Conservation (phyloP, 1,140 invertebrate species). For the Brachystomella parvula region DNA sequence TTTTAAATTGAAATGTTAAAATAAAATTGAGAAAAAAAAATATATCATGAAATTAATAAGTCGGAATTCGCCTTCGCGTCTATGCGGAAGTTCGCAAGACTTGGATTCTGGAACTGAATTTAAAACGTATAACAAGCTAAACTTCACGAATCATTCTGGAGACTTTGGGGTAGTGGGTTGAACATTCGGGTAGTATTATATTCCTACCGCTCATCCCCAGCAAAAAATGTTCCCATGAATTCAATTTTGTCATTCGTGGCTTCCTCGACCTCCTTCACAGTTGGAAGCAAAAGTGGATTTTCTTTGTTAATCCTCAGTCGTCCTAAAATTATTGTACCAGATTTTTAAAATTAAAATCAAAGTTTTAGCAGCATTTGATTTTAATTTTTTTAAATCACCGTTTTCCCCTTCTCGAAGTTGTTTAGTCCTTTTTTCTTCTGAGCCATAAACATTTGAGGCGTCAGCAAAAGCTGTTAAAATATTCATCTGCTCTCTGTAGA, state of each 20-base stretch:
- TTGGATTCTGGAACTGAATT: too few relatives aligned
- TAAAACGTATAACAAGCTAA: too few relatives aligned
- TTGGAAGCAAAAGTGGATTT: slow-evolving; percentile 23
- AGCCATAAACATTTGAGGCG: slow-evolving; percentile 91
- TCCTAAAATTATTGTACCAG: slow-evolving; percentile 17
- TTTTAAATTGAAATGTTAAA: background rate
- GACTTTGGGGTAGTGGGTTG: background rate
- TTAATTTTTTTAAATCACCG: background rate
- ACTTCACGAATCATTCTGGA: too few relatives aligned
- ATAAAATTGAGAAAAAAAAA: background rate
- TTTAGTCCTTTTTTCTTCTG: slow-evolving; percentile 66
- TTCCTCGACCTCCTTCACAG: slow-evolving; percentile 21
- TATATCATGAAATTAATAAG: background rate
- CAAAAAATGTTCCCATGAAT: slow-evolving; percentile 29
- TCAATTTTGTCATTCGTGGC: slow-evolving; percentile 12
- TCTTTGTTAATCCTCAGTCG: slow-evolving; percentile 9
- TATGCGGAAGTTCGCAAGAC: too few relatives aligned
- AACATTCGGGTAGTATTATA: slow-evolving; percentile 1
- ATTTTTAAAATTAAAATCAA: background rate
- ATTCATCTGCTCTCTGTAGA: slow-evolving; percentile 82
- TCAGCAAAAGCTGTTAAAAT: slow-evolving; percentile 93
- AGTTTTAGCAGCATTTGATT: background rate
- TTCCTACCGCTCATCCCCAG: slow-evolving; percentile 31
- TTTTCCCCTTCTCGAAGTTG: slow-evolving; percentile 64
- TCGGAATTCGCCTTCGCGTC: too few relatives aligned